These are phyloP conservation scores for Folsomia candida DNA, from an alignment of 2,888 invertebrate species.

Conservation along the genomic window DNA sequence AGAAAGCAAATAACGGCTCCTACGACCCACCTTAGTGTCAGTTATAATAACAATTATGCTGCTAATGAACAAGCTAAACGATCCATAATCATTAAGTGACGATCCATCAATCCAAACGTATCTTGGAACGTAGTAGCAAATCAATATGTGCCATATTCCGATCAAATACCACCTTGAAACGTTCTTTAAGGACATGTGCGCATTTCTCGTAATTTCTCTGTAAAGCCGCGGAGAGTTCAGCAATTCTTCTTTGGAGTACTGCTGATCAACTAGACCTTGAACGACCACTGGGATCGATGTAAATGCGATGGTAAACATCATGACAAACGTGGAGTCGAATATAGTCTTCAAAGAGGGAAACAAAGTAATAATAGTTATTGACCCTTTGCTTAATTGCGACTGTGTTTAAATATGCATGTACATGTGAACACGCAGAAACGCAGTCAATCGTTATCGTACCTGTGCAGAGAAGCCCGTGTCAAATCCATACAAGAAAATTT, in stretches of 20 bases:
- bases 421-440: not conserved
- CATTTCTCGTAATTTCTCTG: constrained; percentile 63
- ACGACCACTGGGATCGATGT: constrained; percentile 71
- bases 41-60: constrained; percentile 15
- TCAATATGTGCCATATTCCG: constrained; percentile 13
- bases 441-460: constrained; percentile 44
- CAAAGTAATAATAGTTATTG: not conserved
- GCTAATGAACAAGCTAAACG: constrained; percentile 21
- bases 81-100: constrained; percentile 16
- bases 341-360: constrained; percentile 59
- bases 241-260: constrained; percentile 60
- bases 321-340: constrained; percentile 72
- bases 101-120: constrained; percentile 9
- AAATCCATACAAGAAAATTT: constrained; percentile 59
- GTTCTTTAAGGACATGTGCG: constrained; percentile 62
- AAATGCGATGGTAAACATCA: constrained; percentile 72
- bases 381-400: constrained; percentile 53
- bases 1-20: not conserved
- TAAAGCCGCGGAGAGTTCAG: constrained; percentile 67
- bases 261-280: constrained; percentile 72
- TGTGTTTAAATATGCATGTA: not conserved
- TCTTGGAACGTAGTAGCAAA: constrained; percentile 26
- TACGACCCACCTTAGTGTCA: constrained; percentile 17
- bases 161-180: constrained; percentile 62
- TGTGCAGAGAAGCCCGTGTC: constrained; percentile 56